A percentile compares a stretch with the other conserved stretches of the same genome.
Evolutionary conservation across 1,140 invertebrate genomes (phyloP).

Genomic region (Drosophila navojoa): DNA sequence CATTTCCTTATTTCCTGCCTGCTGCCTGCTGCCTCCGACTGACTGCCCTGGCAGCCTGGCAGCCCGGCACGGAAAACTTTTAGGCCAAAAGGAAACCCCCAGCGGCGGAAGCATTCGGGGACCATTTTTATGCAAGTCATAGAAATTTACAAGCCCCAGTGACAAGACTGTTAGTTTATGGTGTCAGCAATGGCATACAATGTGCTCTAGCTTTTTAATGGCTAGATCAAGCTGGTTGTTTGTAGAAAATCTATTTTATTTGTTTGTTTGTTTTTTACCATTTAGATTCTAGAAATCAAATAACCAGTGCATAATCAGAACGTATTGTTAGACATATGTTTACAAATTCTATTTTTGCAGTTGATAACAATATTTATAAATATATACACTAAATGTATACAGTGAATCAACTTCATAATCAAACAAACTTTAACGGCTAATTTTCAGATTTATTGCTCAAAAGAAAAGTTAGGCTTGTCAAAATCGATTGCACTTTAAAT

Average conservation of each 20-base stretch:
- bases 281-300: too few species aligned
- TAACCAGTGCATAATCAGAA: too few species aligned
- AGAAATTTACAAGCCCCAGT: constrained; percentile 80
- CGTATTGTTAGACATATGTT: too few species aligned
- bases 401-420: too few species aligned
- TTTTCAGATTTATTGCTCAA: too few species aligned
- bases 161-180: constrained; percentile 78
- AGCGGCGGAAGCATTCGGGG: constrained; percentile 73
- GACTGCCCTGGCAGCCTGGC: constrained; percentile 60
- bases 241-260: not conserved
- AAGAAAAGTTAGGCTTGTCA: too few species aligned
- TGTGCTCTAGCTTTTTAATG: constrained; percentile 15
- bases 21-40: constrained; percentile 33
- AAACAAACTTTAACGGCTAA: too few species aligned
- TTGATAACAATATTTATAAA: too few species aligned
- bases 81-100: constrained; percentile 76
- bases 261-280: too few species aligned
- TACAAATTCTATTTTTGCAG: too few species aligned
- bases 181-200: constrained; percentile 17
- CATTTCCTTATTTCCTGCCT: constrained; percentile 78
- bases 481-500: too few species aligned
- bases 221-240: not conserved
- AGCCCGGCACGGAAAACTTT: constrained; percentile 68
- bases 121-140: constrained; percentile 80
- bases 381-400: too few species aligned